Conservation (phyloP, 2,888 invertebrate species). For the Acleris laterana region DNA sequence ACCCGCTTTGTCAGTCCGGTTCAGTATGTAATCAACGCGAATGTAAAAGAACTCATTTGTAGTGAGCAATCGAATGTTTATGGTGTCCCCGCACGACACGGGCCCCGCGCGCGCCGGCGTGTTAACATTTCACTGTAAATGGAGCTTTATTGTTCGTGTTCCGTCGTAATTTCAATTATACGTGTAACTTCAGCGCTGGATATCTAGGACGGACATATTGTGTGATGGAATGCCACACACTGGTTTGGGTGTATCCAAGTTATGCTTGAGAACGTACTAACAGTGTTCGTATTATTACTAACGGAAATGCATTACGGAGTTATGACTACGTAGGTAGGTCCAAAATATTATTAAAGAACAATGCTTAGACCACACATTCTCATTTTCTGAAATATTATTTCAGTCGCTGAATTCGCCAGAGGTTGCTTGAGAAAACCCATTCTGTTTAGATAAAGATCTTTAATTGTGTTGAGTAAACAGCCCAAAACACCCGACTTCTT, state of each 20-base stretch:
- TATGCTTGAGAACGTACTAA: neutral
- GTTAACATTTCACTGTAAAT: constrained; percentile 57
- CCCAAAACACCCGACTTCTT: no score
- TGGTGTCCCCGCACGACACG: constrained; percentile 41
- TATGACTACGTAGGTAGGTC: no score
- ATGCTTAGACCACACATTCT: neutral
- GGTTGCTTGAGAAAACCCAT: constrained; percentile 3
- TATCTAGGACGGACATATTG: constrained; percentile 12
- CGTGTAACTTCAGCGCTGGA: constrained; percentile 38
- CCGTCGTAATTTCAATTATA: constrained; percentile 54
- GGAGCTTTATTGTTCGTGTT: constrained; percentile 58
- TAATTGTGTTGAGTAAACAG: neutral
- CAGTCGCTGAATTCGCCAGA: neutral
- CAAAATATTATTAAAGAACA: constrained; percentile 2
- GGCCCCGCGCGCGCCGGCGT: constrained; percentile 42
- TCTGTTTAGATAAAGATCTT: neutral
- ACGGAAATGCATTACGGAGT: neutral
- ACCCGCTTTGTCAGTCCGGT: constrained; percentile 4
- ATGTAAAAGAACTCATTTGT: constrained; percentile 42
- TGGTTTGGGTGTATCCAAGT: constrained; percentile 14
- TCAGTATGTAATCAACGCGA: constrained; percentile 39
- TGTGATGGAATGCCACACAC: constrained; percentile 27
- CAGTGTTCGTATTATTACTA: neutral
- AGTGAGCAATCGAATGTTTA: constrained; percentile 42
- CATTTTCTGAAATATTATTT: constrained; percentile 10